These are phyloP conservation scores for Acleris emargana DNA, from an alignment of 2,888 invertebrate species.

Conservation along the genomic window DNA sequence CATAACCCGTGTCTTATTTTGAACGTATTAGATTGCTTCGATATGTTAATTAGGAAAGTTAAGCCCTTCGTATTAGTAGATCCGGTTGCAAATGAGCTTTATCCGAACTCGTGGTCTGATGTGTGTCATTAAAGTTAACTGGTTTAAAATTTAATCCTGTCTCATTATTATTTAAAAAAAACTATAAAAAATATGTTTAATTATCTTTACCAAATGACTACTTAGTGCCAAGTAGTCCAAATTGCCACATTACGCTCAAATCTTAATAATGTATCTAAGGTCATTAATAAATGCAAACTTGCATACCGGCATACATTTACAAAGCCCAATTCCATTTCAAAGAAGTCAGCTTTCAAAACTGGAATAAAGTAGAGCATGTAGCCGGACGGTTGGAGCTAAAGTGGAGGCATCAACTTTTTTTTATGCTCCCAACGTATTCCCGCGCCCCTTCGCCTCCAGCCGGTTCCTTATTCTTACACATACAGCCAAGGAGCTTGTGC, in stretches of 20 bases:
- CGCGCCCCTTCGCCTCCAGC: slow-evolving; percentile 70
- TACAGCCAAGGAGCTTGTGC: slow-evolving; percentile 54
- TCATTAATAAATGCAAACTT: slow-evolving; percentile 14
- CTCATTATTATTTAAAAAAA: neutral
- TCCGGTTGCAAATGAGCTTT: slow-evolving; percentile 17
- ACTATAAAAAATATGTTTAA: neutral
- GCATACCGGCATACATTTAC: slow-evolving; percentile 20
- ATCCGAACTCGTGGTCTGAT: neutral
- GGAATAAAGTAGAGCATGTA: slow-evolving; percentile 66
- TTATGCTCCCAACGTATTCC: slow-evolving; percentile 75
- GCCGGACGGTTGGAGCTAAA: slow-evolving; percentile 52
- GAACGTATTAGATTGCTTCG: neutral
- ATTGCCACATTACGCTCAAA: slow-evolving; percentile 9
- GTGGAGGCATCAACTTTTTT: slow-evolving; percentile 76
- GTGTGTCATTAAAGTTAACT: neutral
- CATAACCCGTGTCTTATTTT: slow-evolving; percentile 5
- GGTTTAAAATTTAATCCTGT: neutral
- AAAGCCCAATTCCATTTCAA: slow-evolving; percentile 22
- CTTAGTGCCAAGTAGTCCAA: neutral
- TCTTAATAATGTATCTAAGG: slow-evolving; percentile 5
- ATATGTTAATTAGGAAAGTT: slow-evolving; percentile 22
- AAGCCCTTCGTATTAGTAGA: slow-evolving; percentile 15
- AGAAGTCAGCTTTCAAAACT: slow-evolving; percentile 28
- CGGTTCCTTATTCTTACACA: slow-evolving; percentile 76
- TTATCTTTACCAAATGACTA: slow-evolving; percentile 1